These are phyloP conservation scores for Colistium nudipinnis DNA, from an alignment of 2,113 vertebrate species.

Conservation along the genomic window DNA sequence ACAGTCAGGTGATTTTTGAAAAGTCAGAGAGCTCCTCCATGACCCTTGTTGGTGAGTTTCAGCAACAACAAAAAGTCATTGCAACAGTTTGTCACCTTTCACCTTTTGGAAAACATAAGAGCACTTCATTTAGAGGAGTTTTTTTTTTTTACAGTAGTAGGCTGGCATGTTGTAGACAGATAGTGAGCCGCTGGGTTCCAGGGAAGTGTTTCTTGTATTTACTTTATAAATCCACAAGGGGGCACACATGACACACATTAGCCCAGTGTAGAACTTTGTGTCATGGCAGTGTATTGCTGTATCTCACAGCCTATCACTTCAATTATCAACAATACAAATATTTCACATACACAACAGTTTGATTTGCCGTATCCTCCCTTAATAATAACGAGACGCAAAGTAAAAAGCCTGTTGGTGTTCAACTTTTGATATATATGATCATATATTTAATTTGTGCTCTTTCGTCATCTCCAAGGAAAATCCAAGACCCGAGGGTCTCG, in stretches of 20 bases:
- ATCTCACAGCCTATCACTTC: neutral
- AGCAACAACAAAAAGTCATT: too few relatives aligned
- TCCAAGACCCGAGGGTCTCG: conserved; percentile 92
- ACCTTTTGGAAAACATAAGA: neutral
- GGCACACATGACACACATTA: conserved; percentile 29
- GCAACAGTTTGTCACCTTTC: neutral
- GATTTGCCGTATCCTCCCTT: too few relatives aligned
- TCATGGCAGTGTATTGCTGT: neutral
- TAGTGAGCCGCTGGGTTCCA: too few relatives aligned
- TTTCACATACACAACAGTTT: neutral
- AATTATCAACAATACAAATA: neutral
- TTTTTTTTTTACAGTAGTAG: too few relatives aligned
- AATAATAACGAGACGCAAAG: too few relatives aligned
- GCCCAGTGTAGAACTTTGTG: neutral
- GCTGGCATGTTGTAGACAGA: too few relatives aligned
- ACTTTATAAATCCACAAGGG: conserved; percentile 51
- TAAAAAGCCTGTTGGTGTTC: neutral
- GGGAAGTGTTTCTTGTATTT: too few relatives aligned
- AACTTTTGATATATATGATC: neutral
- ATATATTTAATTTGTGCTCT: neutral
- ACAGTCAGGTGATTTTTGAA: conserved; percentile 97
- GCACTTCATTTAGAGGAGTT: too few relatives aligned
- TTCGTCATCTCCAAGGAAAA: conserved; percentile 82
- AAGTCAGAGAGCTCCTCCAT: conserved; percentile 93
- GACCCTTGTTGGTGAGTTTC: conserved; percentile 90